Conservation (phyloP, 2,113 vertebrate species). For the Micronisus gabar region DNA sequence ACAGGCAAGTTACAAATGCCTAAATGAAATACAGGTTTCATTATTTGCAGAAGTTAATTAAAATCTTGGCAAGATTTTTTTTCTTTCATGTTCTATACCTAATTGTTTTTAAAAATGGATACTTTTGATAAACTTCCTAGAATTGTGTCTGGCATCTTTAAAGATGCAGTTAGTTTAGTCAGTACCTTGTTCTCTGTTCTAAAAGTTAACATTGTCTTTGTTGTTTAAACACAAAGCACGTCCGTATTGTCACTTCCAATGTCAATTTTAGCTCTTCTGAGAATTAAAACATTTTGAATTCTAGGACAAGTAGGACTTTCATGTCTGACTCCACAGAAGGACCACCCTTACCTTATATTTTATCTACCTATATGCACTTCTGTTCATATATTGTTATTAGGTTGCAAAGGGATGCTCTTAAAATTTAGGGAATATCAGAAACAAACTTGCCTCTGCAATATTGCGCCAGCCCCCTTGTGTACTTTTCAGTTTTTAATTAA, state of each 20-base stretch:
- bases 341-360: not conserved
- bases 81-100: not conserved
- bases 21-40: not conserved
- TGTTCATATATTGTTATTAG: not conserved
- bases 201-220: slow-evolving; percentile 7
- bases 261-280: not conserved
- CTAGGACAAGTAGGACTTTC: not conserved
- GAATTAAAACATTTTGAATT: not conserved
- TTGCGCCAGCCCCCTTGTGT: not conserved
- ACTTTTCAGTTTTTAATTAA: not conserved
- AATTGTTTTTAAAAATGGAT: slow-evolving; percentile 34
- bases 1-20: not conserved
- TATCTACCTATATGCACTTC: not conserved
- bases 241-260: not conserved
- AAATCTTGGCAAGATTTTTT: slow-evolving; percentile 7
- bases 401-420: not conserved
- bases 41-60: slow-evolving; percentile 28
- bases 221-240: not conserved
- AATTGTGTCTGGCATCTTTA: slow-evolving; percentile 35
- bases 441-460: not conserved
- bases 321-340: not conserved
- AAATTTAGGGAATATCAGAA: not conserved
- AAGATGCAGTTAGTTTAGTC: not conserved
- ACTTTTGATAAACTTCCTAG: slow-evolving; percentile 43
- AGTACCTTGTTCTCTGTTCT: not conserved